phyloP scores from a whole-genome alignment of 2,113 vertebrate genomes.

The Aythya baeri region DNA sequence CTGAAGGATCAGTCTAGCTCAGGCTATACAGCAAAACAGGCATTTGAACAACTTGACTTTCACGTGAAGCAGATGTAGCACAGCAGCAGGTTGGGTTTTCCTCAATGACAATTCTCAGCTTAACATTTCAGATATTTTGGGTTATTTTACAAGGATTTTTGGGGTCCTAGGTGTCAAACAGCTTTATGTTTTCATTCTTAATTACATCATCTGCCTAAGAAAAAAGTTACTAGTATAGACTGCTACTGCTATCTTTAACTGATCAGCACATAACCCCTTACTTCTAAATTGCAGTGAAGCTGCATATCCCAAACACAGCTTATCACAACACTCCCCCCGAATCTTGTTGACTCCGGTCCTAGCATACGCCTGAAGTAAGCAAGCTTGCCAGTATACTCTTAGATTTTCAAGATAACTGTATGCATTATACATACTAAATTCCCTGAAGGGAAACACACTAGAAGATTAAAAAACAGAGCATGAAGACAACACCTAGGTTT shows the following conservation, averaged over 20 bases:
- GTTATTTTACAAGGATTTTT: too few species aligned
- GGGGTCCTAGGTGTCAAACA: neutral
- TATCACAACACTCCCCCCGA: neutral
- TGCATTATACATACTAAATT: neutral
- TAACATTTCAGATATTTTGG: neutral
- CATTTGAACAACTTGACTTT: neutral
- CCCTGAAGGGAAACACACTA: neutral
- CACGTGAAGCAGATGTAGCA: fast-evolving
- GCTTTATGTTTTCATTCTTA: neutral
- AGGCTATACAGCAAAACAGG: fast-evolving
- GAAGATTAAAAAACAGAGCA: slow-evolving; percentile 2
- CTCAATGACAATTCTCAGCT: neutral
- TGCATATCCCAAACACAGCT: neutral
- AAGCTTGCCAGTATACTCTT: neutral
- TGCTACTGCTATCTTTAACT: neutral
- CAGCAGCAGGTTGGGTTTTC: neutral
- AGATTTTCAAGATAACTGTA: neutral
- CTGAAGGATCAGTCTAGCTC: neutral
- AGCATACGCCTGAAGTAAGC: neutral
- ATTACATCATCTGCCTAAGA: neutral
- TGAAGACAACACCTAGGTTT: neutral
- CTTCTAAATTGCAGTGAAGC: neutral
- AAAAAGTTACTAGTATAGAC: neutral
- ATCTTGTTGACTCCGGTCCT: neutral
- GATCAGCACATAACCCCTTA: neutral